phyloP scores from a whole-genome alignment of 2,113 vertebrate genomes.

The Isurus oxyrinchus region DNA sequence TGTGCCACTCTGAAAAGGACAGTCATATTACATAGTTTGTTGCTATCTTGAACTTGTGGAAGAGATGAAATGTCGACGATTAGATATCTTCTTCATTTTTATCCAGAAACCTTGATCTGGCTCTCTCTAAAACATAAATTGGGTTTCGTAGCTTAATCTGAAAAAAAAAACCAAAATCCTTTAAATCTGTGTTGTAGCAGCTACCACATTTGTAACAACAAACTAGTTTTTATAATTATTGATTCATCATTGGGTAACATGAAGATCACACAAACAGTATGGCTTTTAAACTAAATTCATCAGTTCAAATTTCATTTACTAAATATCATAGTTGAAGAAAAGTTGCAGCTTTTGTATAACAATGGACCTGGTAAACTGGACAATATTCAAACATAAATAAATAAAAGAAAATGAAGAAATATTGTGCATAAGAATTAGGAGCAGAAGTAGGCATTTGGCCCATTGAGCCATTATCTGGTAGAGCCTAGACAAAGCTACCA shows the following conservation, averaged over 20 bases:
- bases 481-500: background rate
- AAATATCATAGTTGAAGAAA: background rate
- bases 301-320: background rate
- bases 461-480: background rate
- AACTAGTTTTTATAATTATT: background rate
- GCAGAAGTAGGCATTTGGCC: background rate
- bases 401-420: background rate
- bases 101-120: conserved; percentile 39
- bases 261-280: background rate
- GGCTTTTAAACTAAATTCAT: background rate
- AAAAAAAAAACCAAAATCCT: conserved; percentile 22
- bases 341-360: background rate
- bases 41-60: background rate
- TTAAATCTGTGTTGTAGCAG: background rate
- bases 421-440: background rate
- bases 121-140: conserved; percentile 58
- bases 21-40: background rate
- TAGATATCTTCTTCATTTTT: conserved; percentile 8
- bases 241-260: background rate
- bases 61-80: background rate
- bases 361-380: background rate
- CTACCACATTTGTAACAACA: background rate
- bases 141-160: conserved; percentile 69
- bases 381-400: background rate
- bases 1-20: background rate